Evolutionary conservation across 1,140 invertebrate genomes (phyloP), one percentile per base, ranked within the genome.

Genomic region (Hormaphis cornu): DNA sequence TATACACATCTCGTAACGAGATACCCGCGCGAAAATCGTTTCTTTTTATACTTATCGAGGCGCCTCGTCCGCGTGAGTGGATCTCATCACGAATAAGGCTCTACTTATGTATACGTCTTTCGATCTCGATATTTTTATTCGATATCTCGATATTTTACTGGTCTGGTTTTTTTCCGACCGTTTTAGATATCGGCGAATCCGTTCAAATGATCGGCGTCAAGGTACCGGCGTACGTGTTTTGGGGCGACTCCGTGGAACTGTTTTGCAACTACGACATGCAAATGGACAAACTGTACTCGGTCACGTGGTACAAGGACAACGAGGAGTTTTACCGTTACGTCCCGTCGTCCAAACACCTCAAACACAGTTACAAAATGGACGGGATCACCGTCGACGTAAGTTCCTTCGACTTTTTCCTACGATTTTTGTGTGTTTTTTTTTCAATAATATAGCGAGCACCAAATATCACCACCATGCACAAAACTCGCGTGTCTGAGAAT

Each of bases 251-350:
- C 71, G 87, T 87, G 3, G 79, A 82, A 61, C 81, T 93, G 71
- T 86, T 86, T 74, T 93, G 90, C 77, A 82, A 87, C 73, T 92
- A 88, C 79, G 86, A 89, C 72, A 78, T 92, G 73, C 88, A 89
- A 70, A 54, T 40, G 35, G 89, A 91, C 76, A 81, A 83, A 37
- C 80, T 93, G 5, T 91, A 91, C 78, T 89, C 89, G 1, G 87
- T 90, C 72, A 90, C 90, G 77, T 92, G 89, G 90, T 92, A 91
- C 79, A 91, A 91, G 77, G 89, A 91, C 76, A 87, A 88, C 46
- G 84, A 89, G 75, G 90, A 93, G 78, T 91, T 93, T 80, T 93
- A 89, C 81, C 82, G 90, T 63, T 91, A 85, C 77, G 83, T 91
- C 53, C 89, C 89, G 6, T 81, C 84, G 40, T 87, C 89, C 71